Percentiles rank a stretch among this genome's conserved stretches.
phyloP scores from a whole-genome alignment of 1,140 invertebrate genomes.

The Chironomus striatipennis region DNA sequence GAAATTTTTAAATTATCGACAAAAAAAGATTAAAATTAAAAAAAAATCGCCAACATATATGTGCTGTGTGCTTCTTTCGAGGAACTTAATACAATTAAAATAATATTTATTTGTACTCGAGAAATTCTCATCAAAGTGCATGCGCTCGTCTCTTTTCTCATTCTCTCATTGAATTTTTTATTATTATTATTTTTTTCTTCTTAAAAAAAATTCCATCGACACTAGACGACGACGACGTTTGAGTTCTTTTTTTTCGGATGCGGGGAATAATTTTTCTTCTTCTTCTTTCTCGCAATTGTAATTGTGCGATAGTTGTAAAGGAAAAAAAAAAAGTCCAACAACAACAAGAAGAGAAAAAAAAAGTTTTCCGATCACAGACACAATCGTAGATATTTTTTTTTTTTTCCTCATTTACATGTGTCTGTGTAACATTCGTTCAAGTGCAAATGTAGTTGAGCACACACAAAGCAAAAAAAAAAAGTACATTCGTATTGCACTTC shows the following conservation, averaged over 20 bases:
- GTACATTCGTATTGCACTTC: not conserved
- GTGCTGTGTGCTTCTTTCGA: not conserved
- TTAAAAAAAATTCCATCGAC: no score
- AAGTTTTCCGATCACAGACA: not conserved
- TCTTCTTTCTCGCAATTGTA: not conserved
- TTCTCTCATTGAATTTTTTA: not conserved
- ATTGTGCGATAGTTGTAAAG: slow-evolving; percentile 2
- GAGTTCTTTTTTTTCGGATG: not conserved
- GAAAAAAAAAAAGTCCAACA: not conserved
- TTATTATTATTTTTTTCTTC: no score
- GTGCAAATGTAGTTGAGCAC: not conserved
- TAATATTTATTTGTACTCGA: not conserved
- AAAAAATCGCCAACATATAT: no score
- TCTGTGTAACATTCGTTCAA: no score
- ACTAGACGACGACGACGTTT: slow-evolving; percentile 2
- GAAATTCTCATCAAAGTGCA: slow-evolving; percentile 3
- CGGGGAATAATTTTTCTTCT: not conserved
- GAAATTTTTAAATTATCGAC: no score
- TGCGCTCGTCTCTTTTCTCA: not conserved
- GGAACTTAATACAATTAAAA: slow-evolving; percentile 23
- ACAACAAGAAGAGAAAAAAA: not conserved
- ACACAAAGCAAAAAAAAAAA: not conserved
- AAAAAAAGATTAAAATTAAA: no score
- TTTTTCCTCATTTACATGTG: not conserved
- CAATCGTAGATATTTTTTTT: not conserved